Conservation (phyloP, 2,113 vertebrate genomes). For the Thermophis baileyi region DNA sequence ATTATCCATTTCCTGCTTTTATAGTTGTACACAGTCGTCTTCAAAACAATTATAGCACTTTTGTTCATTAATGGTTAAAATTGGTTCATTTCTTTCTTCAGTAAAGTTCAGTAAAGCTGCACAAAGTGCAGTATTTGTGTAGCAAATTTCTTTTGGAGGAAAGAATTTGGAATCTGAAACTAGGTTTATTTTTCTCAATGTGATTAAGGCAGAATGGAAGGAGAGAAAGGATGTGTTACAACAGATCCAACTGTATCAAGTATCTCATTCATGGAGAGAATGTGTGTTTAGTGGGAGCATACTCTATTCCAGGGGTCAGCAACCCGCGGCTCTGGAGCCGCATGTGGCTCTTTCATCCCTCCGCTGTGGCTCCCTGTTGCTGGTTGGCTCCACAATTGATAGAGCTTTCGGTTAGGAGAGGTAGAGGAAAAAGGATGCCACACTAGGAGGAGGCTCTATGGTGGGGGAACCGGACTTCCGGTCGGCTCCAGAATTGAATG, state of each 20-base stretch:
- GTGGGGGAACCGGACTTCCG: too few relatives aligned
- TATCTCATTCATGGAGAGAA: neutral
- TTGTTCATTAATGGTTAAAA: neutral
- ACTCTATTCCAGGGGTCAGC: too few relatives aligned
- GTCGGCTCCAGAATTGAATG: too few relatives aligned
- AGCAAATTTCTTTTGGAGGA: neutral
- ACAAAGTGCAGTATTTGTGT: neutral
- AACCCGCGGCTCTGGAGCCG: too few relatives aligned
- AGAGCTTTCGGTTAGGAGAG: too few relatives aligned
- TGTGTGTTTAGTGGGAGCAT: too few relatives aligned
- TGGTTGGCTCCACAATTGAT: too few relatives aligned
- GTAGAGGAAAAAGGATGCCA: too few relatives aligned
- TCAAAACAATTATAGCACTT: neutral
- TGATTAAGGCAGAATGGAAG: neutral
- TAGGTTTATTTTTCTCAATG: neutral
- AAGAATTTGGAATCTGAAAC: neutral
- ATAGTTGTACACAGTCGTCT: neutral
- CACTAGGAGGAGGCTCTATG: too few relatives aligned
- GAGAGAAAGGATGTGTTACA: neutral
- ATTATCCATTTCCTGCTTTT: neutral
- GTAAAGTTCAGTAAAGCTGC: neutral
- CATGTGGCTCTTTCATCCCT: too few relatives aligned
- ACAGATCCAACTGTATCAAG: neutral
- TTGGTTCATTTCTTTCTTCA: neutral
- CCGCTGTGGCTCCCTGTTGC: too few relatives aligned